These are phyloP conservation scores for Australoheros scitulus DNA, from an alignment of 2,113 vertebrate genomes.

Conservation along the genomic window DNA sequence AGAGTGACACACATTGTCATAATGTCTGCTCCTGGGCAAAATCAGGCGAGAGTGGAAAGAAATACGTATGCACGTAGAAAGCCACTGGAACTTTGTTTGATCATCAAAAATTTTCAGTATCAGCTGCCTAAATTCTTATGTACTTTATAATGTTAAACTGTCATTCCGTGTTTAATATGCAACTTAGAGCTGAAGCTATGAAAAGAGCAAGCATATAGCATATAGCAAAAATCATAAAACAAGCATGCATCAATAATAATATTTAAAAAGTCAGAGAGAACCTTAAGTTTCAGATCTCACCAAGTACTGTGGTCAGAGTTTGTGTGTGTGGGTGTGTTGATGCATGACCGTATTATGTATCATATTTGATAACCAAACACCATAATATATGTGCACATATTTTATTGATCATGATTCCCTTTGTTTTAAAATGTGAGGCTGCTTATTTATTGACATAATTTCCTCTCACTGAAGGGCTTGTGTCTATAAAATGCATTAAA, in stretches of 20 bases:
- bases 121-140: not conserved
- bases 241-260: not conserved
- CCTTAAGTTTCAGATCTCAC: not conserved
- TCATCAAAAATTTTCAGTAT: not conserved
- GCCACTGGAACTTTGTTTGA: not conserved
- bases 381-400: slow-evolving; percentile 32
- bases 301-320: not conserved
- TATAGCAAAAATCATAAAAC: not conserved
- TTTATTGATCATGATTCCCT: slow-evolving; percentile 55
- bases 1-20: slow-evolving; percentile 74
- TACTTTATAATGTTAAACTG: not conserved
- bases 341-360: not conserved
- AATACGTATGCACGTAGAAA: slow-evolving; percentile 36
- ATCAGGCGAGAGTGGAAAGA: slow-evolving; percentile 39
- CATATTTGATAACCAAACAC: slow-evolving; percentile 50
- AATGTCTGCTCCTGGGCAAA: slow-evolving; percentile 67
- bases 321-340: slow-evolving; percentile 1
- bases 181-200: not conserved
- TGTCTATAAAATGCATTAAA: slow-evolving; percentile 78
- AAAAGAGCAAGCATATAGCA: not conserved
- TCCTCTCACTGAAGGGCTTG: slow-evolving; percentile 70
- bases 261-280: slow-evolving; percentile 1
- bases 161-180: not conserved
- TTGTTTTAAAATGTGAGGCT: slow-evolving; percentile 72
- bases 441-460: slow-evolving; percentile 78